Conservation (phyloP, 2,113 vertebrate species). For the Rynchops niger region DNA sequence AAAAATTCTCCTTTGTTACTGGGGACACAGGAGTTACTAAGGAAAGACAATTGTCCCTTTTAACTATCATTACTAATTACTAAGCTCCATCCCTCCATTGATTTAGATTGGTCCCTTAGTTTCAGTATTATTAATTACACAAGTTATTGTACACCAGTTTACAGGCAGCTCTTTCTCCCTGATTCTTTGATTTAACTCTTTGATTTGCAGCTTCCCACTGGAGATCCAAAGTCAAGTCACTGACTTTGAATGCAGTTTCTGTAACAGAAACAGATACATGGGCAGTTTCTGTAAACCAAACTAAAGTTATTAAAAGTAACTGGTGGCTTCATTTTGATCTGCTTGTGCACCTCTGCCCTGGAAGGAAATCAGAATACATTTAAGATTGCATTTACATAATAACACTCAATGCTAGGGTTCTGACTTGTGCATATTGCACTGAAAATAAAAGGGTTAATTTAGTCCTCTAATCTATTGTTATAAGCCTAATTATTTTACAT, state of each 20-base stretch:
- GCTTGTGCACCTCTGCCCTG: neutral
- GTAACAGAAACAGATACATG: neutral
- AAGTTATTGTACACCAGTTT: constrained; percentile 25
- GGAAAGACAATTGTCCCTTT: constrained; percentile 34
- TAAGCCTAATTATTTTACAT: constrained; percentile 80
- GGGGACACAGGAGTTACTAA: neutral
- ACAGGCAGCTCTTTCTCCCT: neutral
- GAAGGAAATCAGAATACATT: constrained; percentile 17
- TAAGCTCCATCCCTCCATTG: constrained; percentile 26
- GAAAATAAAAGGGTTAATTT: constrained; percentile 77
- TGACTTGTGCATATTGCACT: neutral
- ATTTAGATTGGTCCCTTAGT: constrained; percentile 59
- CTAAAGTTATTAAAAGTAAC: neutral
- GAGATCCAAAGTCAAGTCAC: neutral
- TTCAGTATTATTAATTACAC: constrained; percentile 72
- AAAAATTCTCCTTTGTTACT: neutral
- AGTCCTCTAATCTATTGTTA: constrained; percentile 74
- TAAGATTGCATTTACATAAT: constrained; percentile 23
- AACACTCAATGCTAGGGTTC: constrained; percentile 16
- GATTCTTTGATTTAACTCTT: constrained; percentile 60
- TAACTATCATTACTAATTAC: constrained; percentile 47
- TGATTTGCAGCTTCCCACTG: neutral
- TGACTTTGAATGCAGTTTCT: neutral
- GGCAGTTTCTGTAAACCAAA: neutral
- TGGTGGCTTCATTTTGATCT: neutral